These are phyloP conservation scores for Lamellibrachia satsuma DNA, from an alignment of 2,888 invertebrate genomes.

Conservation along the genomic window DNA sequence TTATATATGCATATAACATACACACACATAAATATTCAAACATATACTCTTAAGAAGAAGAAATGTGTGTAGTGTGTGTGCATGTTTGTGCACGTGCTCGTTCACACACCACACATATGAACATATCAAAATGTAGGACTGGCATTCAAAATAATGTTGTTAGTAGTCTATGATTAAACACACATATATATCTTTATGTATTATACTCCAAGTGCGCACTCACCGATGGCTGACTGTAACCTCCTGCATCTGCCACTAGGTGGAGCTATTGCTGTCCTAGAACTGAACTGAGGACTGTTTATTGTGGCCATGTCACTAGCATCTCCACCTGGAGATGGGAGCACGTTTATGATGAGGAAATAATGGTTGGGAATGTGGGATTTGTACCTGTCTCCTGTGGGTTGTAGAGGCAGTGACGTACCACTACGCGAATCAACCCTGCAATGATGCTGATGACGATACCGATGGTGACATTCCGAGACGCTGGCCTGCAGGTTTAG, in stretches of 20 bases:
- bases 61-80: not conserved
- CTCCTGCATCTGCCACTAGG: not conserved
- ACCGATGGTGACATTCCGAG: not conserved
- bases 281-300: not conserved
- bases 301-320: not conserved
- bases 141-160: not conserved
- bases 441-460: not conserved
- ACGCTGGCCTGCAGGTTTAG: conserved; percentile 1
- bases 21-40: not conserved
- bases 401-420: not conserved
- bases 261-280: not conserved
- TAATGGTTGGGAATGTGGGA: conserved; percentile 3
- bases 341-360: not conserved
- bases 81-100: not conserved
- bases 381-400: not conserved
- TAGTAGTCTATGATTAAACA: not conserved
- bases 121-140: not conserved
- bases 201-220: not conserved
- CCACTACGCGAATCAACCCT: not conserved
- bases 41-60: not conserved
- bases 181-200: not conserved
- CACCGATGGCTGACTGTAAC: not conserved
- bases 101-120: not conserved
- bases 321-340: not conserved
- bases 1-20: not conserved